Conservation (phyloP, 2,797 vertebrate genomes). For the Phataginus tetradactyla region DNA sequence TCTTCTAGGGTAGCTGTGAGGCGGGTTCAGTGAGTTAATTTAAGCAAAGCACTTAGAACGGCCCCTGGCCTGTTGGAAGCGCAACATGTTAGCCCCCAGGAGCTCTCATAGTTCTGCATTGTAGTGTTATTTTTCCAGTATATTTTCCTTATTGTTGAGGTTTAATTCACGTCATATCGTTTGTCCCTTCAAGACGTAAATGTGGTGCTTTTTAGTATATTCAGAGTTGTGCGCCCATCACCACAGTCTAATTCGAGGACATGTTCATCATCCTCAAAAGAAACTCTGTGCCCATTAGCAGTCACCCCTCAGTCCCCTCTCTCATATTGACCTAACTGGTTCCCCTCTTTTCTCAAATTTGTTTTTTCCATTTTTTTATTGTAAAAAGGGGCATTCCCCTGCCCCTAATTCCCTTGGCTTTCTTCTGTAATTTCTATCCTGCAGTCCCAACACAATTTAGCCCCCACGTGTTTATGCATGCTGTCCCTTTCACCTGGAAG, state of each 20-base stretch:
- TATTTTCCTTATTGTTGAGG: not conserved
- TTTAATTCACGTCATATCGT: not conserved
- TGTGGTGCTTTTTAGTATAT: not conserved
- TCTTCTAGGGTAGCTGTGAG: not conserved
- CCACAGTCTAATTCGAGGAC: not conserved
- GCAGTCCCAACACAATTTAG: no score
- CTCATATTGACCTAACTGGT: not conserved
- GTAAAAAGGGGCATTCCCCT: no score
- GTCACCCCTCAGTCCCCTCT: not conserved
- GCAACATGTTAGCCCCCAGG: not conserved
- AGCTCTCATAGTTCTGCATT: not conserved
- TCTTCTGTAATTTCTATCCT: no score
- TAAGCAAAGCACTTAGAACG: not conserved
- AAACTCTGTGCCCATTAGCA: not conserved
- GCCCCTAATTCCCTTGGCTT: no score
- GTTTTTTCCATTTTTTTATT: no score
- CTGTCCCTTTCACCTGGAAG: no score
- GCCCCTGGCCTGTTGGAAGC: not conserved
- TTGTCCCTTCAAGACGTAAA: not conserved
- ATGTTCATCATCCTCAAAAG: not conserved
- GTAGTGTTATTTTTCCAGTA: not conserved
- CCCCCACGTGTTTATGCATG: no score
- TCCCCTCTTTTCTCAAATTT: no score
- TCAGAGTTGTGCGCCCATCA: not conserved
- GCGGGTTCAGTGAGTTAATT: not conserved